Evolutionary conservation across 2,797 vertebrate species (phyloP).

Genomic region (Leptatherina wallacei): DNA sequence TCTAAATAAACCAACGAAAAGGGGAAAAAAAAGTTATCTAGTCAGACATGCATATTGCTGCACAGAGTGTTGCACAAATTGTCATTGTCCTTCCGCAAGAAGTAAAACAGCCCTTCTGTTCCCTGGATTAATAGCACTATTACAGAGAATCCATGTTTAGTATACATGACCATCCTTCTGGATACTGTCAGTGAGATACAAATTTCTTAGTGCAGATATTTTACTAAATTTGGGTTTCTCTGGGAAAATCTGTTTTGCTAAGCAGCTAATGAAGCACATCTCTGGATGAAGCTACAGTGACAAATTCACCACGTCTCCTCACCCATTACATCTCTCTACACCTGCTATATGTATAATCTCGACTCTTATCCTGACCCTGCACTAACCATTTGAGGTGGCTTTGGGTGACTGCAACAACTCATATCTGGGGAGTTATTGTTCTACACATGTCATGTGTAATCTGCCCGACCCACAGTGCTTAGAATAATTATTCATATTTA

Average conservation of each 20-base stretch:
- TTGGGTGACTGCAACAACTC: conserved; percentile 61
- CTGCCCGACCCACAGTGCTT: conserved; percentile 78
- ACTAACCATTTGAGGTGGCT: conserved; percentile 55
- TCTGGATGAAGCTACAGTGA: conserved; percentile 33
- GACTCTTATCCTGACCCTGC: conserved; percentile 49
- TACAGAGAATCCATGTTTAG: conserved; percentile 78
- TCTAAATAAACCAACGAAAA: conserved; percentile 52
- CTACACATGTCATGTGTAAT: conserved; percentile 85
- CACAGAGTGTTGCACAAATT: conserved; percentile 68
- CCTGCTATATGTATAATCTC: conserved; percentile 34
- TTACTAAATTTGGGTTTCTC: conserved; percentile 57
- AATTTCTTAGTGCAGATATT: conserved; percentile 38
- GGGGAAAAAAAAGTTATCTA: conserved; percentile 49
- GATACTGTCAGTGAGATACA: conserved; percentile 57
- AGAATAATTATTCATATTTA: conserved; percentile 89
- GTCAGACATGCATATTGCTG: conserved; percentile 71
- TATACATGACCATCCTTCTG: conserved; percentile 51
- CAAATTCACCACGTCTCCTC: conserved; percentile 34
- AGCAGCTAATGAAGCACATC: conserved; percentile 62
- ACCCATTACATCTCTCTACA: conserved; percentile 37
- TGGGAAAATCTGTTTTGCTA: conserved; percentile 56
- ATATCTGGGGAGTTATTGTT: conserved; percentile 83
- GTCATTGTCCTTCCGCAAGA: conserved; percentile 74
- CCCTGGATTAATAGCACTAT: conserved; percentile 83
- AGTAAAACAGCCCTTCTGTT: conserved; percentile 82